Evolutionary conservation across 2,797 vertebrate genomes (phyloP).

Genomic region (Hoplostethus atlanticus): DNA sequence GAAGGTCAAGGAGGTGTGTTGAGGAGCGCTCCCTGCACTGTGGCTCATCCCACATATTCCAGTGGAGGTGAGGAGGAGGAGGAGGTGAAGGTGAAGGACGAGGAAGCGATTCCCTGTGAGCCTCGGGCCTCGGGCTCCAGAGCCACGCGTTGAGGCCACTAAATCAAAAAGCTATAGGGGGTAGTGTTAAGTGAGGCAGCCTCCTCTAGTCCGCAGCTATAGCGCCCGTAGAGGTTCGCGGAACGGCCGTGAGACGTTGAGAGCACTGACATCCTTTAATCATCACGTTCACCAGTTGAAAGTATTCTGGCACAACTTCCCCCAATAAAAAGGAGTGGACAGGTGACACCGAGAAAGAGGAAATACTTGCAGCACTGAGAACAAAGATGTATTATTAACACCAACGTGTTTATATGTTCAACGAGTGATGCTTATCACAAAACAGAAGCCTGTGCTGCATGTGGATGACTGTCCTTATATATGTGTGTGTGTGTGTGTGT

Average conservation of each 20-base stretch:
- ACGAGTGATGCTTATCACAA: too few species aligned
- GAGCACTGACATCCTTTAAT: conserved; percentile 51
- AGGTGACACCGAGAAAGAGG: too few species aligned
- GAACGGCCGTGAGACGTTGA: conserved; percentile 20
- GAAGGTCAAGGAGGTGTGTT: conserved; percentile 57
- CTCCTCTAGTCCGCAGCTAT: conserved; percentile 33
- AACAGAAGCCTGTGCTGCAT: too few species aligned
- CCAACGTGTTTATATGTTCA: too few species aligned
- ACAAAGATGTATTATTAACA: too few species aligned
- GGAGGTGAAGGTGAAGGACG: conserved; percentile 7
- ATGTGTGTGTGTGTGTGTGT: too few species aligned
- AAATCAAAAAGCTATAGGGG: conserved; percentile 47
- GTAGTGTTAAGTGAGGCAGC: conserved; percentile 35
- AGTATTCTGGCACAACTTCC: too few species aligned
- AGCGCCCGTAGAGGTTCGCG: conserved; percentile 26
- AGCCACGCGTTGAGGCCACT: conserved; percentile 58
- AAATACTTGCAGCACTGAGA: too few species aligned
- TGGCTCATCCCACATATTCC: conserved; percentile 54
- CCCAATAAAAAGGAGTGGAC: too few species aligned
- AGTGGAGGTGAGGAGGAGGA: neutral
- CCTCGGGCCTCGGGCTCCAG: conserved; percentile 54
- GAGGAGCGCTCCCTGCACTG: conserved; percentile 27
- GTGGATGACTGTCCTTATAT: too few species aligned
- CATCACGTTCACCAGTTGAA: conserved; percentile 20
- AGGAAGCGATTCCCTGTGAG: conserved; percentile 67